These are phyloP conservation scores for Aleiodes alternator DNA, from an alignment of 2,888 invertebrate species.

Conservation along the genomic window DNA sequence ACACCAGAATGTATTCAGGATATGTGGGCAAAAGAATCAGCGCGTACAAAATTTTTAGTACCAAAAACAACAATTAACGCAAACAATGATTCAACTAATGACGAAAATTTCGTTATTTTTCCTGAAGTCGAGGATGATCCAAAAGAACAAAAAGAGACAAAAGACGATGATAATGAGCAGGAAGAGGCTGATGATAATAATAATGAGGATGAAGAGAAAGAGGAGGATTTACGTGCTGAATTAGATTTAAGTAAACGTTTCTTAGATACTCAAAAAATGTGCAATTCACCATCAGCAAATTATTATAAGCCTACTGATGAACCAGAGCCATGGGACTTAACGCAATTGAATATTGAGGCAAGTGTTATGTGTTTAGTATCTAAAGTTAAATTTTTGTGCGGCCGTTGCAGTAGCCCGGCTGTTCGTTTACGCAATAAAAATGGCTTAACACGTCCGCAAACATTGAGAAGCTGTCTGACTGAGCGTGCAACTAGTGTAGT, in stretches of 20 bases:
- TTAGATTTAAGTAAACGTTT: constrained; percentile 73
- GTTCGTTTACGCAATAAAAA: constrained; percentile 80
- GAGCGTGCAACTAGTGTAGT: constrained; percentile 61
- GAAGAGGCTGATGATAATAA: constrained; percentile 53
- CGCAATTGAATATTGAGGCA: constrained; percentile 90
- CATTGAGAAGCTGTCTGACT: constrained; percentile 60
- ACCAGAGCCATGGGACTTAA: constrained; percentile 91
- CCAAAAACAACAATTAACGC: constrained; percentile 57
- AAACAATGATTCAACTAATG: constrained; percentile 70
- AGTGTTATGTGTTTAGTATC: constrained; percentile 91
- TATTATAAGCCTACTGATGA: constrained; percentile 88
- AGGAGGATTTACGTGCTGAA: constrained; percentile 64
- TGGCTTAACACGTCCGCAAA: constrained; percentile 63
- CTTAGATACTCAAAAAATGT: constrained; percentile 78
- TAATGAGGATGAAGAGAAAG: constrained; percentile 63
- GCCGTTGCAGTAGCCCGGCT: constrained; percentile 84
- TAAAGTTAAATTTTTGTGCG: constrained; percentile 88
- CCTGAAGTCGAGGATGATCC: constrained; percentile 78
- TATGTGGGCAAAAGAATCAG: constrained; percentile 80
- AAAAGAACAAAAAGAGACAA: constrained; percentile 52
- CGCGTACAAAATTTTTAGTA: constrained; percentile 62
- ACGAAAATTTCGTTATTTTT: constrained; percentile 78
- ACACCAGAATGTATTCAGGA: constrained; percentile 80
- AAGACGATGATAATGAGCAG: constrained; percentile 55
- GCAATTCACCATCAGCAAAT: constrained; percentile 84